Evolutionary conservation across 2,888 invertebrate genomes (phyloP).

Genomic region (Himalopsyche japonica): DNA sequence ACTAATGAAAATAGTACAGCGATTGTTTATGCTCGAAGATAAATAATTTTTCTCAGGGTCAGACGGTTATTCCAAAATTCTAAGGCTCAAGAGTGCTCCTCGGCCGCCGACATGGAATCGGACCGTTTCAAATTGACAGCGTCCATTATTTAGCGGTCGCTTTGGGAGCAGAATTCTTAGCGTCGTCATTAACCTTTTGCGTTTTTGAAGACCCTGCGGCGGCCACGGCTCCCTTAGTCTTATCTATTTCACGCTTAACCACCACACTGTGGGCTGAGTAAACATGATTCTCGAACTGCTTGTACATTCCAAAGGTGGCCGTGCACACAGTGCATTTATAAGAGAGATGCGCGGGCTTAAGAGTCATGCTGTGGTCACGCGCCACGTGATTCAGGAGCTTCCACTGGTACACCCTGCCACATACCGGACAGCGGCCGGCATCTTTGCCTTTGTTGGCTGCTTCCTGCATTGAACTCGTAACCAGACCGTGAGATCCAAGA

Average conservation of each 20-base stretch:
- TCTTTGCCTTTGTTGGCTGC: conserved; percentile 94
- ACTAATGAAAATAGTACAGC: background rate
- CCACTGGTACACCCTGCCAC: conserved; percentile 94
- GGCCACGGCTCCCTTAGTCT: conserved; percentile 46
- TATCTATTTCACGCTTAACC: conserved; percentile 73
- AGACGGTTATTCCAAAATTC: background rate
- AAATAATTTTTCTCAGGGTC: background rate
- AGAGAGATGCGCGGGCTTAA: conserved; percentile 90
- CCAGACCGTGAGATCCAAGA: conserved; percentile 90
- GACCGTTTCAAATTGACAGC: background rate
- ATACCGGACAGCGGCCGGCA: conserved; percentile 91
- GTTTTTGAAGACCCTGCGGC: background rate
- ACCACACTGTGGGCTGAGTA: conserved; percentile 92
- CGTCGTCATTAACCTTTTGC: background rate
- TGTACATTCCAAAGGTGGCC: conserved; percentile 94
- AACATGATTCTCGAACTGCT: conserved; percentile 92
- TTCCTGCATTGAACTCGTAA: conserved; percentile 94
- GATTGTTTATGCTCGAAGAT: background rate
- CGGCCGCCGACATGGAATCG: background rate
- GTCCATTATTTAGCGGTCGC: background rate
- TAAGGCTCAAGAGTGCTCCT: background rate
- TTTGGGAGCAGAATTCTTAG: background rate
- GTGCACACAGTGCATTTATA: conserved; percentile 96
- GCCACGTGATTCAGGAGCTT: conserved; percentile 90
- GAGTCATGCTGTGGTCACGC: conserved; percentile 86